Conservation (phyloP, 1,140 invertebrate genomes). For the Habropoda laboriosa region DNA sequence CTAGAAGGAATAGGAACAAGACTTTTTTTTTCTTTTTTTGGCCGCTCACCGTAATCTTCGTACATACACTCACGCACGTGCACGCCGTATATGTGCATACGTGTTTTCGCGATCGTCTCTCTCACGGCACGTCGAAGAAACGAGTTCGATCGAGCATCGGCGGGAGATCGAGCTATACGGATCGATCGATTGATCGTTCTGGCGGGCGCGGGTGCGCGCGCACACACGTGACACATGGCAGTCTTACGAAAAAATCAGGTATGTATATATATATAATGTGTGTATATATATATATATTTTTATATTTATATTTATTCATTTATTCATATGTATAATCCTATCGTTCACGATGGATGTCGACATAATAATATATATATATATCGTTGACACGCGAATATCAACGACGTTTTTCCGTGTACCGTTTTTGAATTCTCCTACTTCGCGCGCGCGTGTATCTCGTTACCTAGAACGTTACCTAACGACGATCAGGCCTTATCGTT, state of each 20-base stretch:
- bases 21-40: constrained; percentile 68
- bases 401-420: constrained; percentile 10
- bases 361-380: neutral
- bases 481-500: constrained; percentile 35
- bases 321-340: constrained; percentile 49
- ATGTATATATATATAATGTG: constrained; percentile 33
- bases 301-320: constrained; percentile 41
- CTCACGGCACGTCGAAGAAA: constrained; percentile 1
- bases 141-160: constrained; percentile 30
- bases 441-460: constrained; percentile 11
- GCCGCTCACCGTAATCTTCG: constrained; percentile 51
- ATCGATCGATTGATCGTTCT: constrained; percentile 39
- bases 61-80: constrained; percentile 21
- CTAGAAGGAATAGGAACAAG: constrained; percentile 71
- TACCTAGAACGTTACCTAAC: constrained; percentile 40
- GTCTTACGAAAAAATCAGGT: constrained; percentile 60
- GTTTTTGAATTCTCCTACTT: neutral
- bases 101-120: constrained; percentile 53
- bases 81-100: constrained; percentile 3
- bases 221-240: constrained; percentile 54
- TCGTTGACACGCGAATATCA: neutral
- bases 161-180: constrained; percentile 17
- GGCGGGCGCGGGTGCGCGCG: constrained; percentile 15
- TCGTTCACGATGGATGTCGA: constrained; percentile 8
- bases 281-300: constrained; percentile 8